Conservation (phyloP, 2,113 vertebrate genomes). For the Anseranas semipalmata region DNA sequence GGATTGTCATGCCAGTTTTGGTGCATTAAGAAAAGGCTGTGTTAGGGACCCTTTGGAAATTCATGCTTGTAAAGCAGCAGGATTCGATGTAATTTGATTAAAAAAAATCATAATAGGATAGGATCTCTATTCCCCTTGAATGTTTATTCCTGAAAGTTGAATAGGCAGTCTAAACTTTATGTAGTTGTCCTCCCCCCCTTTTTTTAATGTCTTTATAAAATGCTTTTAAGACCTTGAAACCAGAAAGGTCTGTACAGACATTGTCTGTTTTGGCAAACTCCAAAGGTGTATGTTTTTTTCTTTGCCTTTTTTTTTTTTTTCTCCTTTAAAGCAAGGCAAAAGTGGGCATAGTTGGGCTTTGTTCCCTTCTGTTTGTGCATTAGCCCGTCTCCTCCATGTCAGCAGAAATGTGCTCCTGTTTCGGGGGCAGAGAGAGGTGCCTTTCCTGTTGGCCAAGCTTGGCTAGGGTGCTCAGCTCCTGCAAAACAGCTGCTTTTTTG, state of each 20-base stretch:
- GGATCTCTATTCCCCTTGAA: slow-evolving; percentile 54
- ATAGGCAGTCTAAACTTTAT: slow-evolving; percentile 18
- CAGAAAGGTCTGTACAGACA: background rate
- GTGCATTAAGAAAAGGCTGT: slow-evolving; percentile 63
- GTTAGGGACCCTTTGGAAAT: slow-evolving; percentile 65
- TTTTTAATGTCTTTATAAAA: slow-evolving; percentile 23
- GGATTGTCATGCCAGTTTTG: slow-evolving; percentile 62
- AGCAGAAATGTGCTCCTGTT: background rate
- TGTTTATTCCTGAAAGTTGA: slow-evolving; percentile 52
- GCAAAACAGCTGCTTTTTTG: slow-evolving; percentile 26
- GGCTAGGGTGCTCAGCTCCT: background rate
- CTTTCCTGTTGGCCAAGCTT: background rate
- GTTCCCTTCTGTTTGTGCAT: background rate
- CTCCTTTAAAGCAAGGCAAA: background rate
- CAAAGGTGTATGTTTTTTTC: background rate
- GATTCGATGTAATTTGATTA: slow-evolving; percentile 68
- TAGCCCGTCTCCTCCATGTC: background rate
- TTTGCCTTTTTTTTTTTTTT: background rate
- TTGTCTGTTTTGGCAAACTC: slow-evolving; percentile 44
- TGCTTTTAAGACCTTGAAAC: slow-evolving; percentile 47
- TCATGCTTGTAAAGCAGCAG: slow-evolving; percentile 62
- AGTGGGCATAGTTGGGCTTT: background rate
- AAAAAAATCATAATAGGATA: slow-evolving; percentile 51
- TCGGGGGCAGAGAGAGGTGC: background rate
- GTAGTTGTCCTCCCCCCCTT: background rate